phyloP scores from a whole-genome alignment of 2,113 vertebrate genomes.

The Myotis lucifugus region DNA sequence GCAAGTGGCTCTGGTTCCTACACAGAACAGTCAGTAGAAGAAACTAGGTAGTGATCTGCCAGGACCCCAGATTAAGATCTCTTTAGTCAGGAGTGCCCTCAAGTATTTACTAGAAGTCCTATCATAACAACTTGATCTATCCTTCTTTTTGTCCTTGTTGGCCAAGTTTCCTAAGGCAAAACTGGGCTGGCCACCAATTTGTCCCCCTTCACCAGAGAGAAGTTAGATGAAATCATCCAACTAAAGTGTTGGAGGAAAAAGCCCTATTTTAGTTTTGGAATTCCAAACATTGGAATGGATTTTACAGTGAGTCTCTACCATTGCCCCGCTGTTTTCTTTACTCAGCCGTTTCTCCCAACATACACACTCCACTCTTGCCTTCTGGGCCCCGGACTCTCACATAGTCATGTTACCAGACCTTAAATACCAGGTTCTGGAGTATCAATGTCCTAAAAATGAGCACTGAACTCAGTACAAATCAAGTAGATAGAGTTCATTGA shows the following conservation, averaged over 20 bases:
- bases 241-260: not conserved
- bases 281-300: not conserved
- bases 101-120: not conserved
- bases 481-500: not conserved
- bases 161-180: not conserved
- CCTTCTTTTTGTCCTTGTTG: not conserved
- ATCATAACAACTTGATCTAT: not conserved
- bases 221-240: conserved; percentile 12
- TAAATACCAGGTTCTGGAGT: not conserved
- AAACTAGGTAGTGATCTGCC: not conserved
- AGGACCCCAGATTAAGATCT: not conserved
- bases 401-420: not conserved
- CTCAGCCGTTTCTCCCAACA: not conserved
- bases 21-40: not conserved
- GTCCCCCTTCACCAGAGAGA: not conserved
- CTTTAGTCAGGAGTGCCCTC: not conserved
- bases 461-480: not conserved
- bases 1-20: not conserved
- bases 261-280: not conserved
- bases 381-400: not conserved
- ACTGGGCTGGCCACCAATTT: not conserved
- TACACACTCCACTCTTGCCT: not conserved
- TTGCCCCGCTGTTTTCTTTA: not conserved
- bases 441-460: not conserved
- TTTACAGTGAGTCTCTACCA: not conserved